Evolutionary conservation across 1,140 invertebrate genomes (phyloP).

Genomic region (Hetaerina americana): DNA sequence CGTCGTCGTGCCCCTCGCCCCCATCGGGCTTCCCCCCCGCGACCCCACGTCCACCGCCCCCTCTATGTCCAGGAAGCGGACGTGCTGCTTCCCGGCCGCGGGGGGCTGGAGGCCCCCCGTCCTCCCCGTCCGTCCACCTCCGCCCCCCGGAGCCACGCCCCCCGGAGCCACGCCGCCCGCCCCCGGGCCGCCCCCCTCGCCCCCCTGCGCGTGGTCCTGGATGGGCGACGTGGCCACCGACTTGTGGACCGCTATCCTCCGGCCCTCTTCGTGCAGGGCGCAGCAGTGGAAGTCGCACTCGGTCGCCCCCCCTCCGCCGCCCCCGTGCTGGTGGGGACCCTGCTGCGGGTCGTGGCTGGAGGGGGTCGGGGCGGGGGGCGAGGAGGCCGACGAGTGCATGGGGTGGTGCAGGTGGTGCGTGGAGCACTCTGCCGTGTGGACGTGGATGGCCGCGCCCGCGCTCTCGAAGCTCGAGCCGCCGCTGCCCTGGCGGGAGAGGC

Average conservation of each 20-base stretch:
- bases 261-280: slow-evolving; percentile 79
- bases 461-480: slow-evolving; percentile 57
- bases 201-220: slow-evolving; percentile 49
- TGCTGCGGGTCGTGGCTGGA: slow-evolving; percentile 34
- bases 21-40: slow-evolving; percentile 16
- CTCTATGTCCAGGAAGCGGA: slow-evolving; percentile 60
- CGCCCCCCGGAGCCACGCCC: slow-evolving; percentile 25
- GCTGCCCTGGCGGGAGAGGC: slow-evolving; percentile 48
- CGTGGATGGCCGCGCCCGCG: slow-evolving; percentile 50
- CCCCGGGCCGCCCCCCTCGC: slow-evolving; percentile 38
- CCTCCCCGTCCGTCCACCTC: slow-evolving; percentile 27
- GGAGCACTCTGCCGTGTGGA: slow-evolving; percentile 71
- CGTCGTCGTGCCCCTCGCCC: slow-evolving; percentile 19
- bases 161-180: slow-evolving; percentile 28
- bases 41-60: slow-evolving; percentile 36
- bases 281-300: slow-evolving; percentile 93
- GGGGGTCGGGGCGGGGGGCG: slow-evolving; percentile 38
- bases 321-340: slow-evolving; percentile 25
- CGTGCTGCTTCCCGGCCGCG: slow-evolving; percentile 30
- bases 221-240: slow-evolving; percentile 83
- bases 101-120: slow-evolving; percentile 20
- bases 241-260: slow-evolving; percentile 79
- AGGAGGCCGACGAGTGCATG: slow-evolving; percentile 16
- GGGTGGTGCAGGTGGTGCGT: slow-evolving; percentile 51
- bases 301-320: slow-evolving; percentile 28